phyloP scores from a whole-genome alignment of 2,888 invertebrate species.

The Sphaerophoria taeniata region DNA sequence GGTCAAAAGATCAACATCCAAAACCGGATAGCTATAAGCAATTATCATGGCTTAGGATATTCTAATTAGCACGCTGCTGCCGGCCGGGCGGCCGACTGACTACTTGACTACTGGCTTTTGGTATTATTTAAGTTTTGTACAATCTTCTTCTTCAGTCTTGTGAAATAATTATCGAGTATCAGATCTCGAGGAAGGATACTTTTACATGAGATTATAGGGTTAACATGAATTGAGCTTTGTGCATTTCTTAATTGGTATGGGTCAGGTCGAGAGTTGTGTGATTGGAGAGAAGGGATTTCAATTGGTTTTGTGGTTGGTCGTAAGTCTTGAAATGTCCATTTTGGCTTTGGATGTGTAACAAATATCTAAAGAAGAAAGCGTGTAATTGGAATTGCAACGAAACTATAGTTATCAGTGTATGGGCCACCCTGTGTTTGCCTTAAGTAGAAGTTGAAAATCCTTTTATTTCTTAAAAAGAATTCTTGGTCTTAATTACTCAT shows the following conservation, averaged over 20 bases:
- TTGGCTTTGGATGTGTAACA: too few relatives aligned
- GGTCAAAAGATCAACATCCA: constrained; percentile 69
- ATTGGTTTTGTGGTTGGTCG: background rate
- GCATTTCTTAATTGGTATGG: constrained; percentile 33
- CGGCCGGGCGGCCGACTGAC: constrained; percentile 20
- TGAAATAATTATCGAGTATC: constrained; percentile 30
- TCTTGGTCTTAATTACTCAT: constrained; percentile 18
- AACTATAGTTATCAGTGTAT: too few relatives aligned
- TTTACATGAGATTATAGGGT: constrained; percentile 51
- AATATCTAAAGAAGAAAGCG: too few relatives aligned
- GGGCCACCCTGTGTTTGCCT: too few relatives aligned
- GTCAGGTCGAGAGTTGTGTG: background rate
- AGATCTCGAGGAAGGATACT: constrained; percentile 38
- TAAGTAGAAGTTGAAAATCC: too few relatives aligned
- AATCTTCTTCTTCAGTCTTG: background rate
- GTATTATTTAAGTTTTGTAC: background rate
- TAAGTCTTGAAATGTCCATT: too few relatives aligned
- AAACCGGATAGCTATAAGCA: constrained; percentile 58
- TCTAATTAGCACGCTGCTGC: constrained; percentile 68
- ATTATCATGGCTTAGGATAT: constrained; percentile 71
- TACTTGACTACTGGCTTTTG: constrained; percentile 14
- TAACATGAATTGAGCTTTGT: constrained; percentile 45
- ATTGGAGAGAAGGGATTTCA: background rate
- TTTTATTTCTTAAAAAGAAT: too few relatives aligned
- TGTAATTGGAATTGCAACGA: too few relatives aligned